These are phyloP conservation scores for Lepidurus apus DNA, from an alignment of 1,140 invertebrate species.

Conservation along the genomic window DNA sequence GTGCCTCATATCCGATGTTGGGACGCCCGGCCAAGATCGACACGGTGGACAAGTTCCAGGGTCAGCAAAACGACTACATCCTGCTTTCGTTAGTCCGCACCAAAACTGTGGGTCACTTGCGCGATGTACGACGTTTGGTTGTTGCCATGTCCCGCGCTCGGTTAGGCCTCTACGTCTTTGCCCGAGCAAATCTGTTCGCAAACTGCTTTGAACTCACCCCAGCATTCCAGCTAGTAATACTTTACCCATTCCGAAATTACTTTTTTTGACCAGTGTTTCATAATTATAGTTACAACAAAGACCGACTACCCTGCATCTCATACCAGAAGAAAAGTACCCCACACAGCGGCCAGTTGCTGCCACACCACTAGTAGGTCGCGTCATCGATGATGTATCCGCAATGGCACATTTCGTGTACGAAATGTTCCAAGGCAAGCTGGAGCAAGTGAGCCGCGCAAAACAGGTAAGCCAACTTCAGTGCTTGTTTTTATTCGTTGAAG, in stretches of 20 bases:
- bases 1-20: conserved; percentile 93
- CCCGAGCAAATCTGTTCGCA: conserved; percentile 81
- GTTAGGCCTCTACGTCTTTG: conserved; percentile 96
- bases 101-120: conserved; percentile 89
- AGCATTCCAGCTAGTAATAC: conserved; percentile 78
- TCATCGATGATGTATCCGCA: conserved; percentile 79
- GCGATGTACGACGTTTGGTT: conserved; percentile 91
- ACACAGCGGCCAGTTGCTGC: conserved; percentile 52
- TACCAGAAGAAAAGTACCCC: conserved; percentile 73
- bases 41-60: conserved; percentile 99
- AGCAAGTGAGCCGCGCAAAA: conserved; percentile 55
- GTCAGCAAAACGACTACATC: conserved; percentile 99
- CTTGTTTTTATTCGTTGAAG: neutral
- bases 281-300: conserved; percentile 53
- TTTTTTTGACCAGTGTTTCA: neutral
- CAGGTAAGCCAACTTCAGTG: conserved; percentile 40
- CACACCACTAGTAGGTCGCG: conserved; percentile 44
- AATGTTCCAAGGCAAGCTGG: conserved; percentile 73
- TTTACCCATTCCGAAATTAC: neutral
- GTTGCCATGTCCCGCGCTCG: conserved; percentile 97
- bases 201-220: conserved; percentile 96
- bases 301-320: conserved; percentile 68
- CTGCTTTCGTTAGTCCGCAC: conserved; percentile 93
- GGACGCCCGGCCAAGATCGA: conserved; percentile 47
- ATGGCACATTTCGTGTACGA: conserved; percentile 91